These are phyloP conservation scores for Leptopilina clavipes DNA, from an alignment of 1,140 invertebrate genomes.

Conservation along the genomic window DNA sequence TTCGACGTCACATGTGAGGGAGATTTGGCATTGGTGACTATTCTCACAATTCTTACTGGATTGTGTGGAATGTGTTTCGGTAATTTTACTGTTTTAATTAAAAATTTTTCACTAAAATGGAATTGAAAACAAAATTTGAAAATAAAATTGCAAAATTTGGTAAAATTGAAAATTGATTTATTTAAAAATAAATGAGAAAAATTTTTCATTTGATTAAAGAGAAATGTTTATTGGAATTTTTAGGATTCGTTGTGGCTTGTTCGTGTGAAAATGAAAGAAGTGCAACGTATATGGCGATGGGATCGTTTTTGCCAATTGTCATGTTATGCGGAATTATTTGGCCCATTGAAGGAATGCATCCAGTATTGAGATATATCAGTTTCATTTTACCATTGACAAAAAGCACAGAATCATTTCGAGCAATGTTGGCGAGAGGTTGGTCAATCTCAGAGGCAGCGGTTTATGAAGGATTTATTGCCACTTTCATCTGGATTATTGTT, in stretches of 20 bases:
- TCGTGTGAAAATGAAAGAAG: conserved; percentile 92
- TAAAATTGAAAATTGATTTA: too few relatives aligned
- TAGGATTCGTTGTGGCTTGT: conserved; percentile 91
- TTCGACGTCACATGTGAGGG: conserved; percentile 89
- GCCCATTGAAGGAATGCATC: conserved; percentile 90
- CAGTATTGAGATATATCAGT: conserved; percentile 84
- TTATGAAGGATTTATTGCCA: conserved; percentile 90
- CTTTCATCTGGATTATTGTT: conserved; percentile 87
- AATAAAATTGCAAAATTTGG: not conserved
- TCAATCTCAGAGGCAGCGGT: conserved; percentile 83
- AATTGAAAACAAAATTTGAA: conserved; percentile 34
- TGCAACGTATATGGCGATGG: conserved; percentile 93
- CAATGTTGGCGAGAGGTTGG: conserved; percentile 93
- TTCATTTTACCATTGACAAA: conserved; percentile 91
- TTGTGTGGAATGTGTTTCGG: conserved; percentile 95
- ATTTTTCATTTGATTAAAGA: too few relatives aligned
- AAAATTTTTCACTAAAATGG: conserved; percentile 13
- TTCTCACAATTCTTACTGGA: conserved; percentile 88
- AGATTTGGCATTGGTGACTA: conserved; percentile 83
- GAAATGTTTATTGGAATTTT: conserved; percentile 46
- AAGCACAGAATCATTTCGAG: conserved; percentile 92
- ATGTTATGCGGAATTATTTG: conserved; percentile 91
- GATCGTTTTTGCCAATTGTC: conserved; percentile 94
- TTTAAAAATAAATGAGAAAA: too few relatives aligned
- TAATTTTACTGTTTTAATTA: conserved; percentile 66